phyloP scores from a whole-genome alignment of 2,888 invertebrate species.

The Margaritifera margaritifera region DNA sequence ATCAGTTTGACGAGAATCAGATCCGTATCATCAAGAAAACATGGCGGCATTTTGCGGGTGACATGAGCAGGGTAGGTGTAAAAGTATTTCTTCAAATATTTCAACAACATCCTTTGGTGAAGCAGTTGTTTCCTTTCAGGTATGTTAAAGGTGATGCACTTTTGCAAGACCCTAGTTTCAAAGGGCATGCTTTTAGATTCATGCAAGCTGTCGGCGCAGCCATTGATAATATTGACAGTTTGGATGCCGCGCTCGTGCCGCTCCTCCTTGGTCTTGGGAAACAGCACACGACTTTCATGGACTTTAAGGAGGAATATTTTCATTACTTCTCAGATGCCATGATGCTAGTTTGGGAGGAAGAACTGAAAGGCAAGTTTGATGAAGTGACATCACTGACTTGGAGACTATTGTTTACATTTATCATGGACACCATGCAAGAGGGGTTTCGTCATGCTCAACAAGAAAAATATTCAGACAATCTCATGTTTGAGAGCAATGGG shows the following conservation, averaged over 20 bases:
- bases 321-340: slow-evolving; percentile 53
- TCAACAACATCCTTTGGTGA: slow-evolving; percentile 39
- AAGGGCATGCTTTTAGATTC: slow-evolving; percentile 55
- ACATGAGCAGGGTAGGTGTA: slow-evolving; percentile 39
- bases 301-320: slow-evolving; percentile 52
- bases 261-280: slow-evolving; percentile 47
- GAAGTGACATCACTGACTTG: slow-evolving; percentile 32
- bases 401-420: slow-evolving; percentile 46
- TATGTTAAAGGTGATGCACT: slow-evolving; percentile 42
- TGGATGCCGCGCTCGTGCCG: slow-evolving; percentile 41
- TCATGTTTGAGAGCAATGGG: too few relatives aligned
- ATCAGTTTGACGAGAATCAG: slow-evolving; percentile 12
- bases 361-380: slow-evolving; percentile 39
- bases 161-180: slow-evolving; percentile 29
- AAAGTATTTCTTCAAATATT: slow-evolving; percentile 52
- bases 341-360: slow-evolving; percentile 43
- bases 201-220: slow-evolving; percentile 61
- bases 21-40: slow-evolving; percentile 33
- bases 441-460: slow-evolving; percentile 18
- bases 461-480: too few relatives aligned
- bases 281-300: slow-evolving; percentile 46
- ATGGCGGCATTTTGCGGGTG: slow-evolving; percentile 37
- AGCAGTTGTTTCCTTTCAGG: slow-evolving; percentile 48
- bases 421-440: slow-evolving; percentile 47
- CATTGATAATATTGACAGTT: slow-evolving; percentile 51